These are phyloP conservation scores for Raphicerus campestris DNA, from an alignment of 2,113 vertebrate species.

Conservation along the genomic window DNA sequence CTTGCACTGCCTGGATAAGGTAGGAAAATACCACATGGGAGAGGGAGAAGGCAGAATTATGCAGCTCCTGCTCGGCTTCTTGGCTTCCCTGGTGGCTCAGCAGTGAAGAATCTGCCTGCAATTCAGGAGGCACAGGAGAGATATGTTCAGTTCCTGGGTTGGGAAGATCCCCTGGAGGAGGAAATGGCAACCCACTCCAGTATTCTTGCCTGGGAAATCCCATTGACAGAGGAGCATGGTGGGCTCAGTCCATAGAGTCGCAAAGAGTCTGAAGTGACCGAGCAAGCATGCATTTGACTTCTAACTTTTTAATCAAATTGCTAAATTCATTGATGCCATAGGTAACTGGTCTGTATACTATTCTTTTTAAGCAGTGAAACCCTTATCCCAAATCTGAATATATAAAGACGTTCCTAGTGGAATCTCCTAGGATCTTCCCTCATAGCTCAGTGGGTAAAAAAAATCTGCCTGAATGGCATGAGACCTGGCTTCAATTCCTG, in stretches of 20 bases:
- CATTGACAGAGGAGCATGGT: not conserved
- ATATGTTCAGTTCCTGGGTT: not conserved
- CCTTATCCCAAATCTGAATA: not conserved
- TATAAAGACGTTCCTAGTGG: not conserved
- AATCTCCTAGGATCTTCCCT: not conserved
- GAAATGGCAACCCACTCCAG: not conserved
- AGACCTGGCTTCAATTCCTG: fast-evolving
- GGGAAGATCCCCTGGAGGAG: not conserved
- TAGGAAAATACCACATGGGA: not conserved
- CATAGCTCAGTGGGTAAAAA: not conserved
- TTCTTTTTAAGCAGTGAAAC: not conserved
- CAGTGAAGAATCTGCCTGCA: not conserved
- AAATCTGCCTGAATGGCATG: not conserved
- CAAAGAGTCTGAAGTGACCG: not conserved
- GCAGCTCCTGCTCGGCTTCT: not conserved
- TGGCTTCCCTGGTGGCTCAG: not conserved
- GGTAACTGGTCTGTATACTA: not conserved
- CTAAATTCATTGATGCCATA: not conserved
- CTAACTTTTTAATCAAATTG: not conserved
- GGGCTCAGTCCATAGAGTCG: not conserved
- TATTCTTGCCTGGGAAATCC: not conserved
- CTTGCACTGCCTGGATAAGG: not conserved
- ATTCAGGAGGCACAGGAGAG: not conserved
- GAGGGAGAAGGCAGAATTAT: not conserved
- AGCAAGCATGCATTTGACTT: not conserved